Evolutionary conservation across 2,113 vertebrate species (phyloP).

Genomic region (Sander lucioperca): DNA sequence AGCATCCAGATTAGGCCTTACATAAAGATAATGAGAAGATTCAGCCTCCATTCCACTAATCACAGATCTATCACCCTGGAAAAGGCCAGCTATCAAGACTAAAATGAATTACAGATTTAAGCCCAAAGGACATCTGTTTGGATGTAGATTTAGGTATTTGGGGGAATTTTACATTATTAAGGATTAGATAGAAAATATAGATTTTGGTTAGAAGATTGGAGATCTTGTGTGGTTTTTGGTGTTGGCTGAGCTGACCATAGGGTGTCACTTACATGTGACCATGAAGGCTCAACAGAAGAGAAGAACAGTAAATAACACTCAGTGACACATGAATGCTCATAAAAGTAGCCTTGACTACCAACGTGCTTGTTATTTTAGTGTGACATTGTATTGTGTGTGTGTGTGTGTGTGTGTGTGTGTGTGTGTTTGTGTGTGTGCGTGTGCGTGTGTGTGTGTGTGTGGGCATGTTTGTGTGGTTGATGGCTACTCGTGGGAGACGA

Average conservation of each 20-base stretch:
- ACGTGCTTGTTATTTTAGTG: conserved; percentile 37
- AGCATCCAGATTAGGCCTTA: conserved; percentile 71
- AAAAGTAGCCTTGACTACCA: conserved; percentile 24
- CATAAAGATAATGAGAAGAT: conserved; percentile 82
- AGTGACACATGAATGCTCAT: conserved; percentile 38
- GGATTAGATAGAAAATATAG: conserved; percentile 50
- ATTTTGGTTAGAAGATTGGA: conserved; percentile 61
- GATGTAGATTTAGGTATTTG: conserved; percentile 63
- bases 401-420: conserved; percentile 37
- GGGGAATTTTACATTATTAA: conserved; percentile 48
- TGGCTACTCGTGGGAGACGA: conserved; percentile 26
- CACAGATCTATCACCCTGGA: conserved; percentile 64
- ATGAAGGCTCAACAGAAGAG: background rate
- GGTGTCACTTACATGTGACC: conserved; percentile 10
- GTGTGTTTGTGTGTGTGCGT: conserved; percentile 16
- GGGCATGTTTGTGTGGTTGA: conserved; percentile 33
- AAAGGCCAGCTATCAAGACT: conserved; percentile 62
- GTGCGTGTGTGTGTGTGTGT: conserved; percentile 34
- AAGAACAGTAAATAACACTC: conserved; percentile 31
- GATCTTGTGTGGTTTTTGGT: conserved; percentile 43
- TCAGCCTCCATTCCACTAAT: conserved; percentile 62
- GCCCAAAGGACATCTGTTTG: conserved; percentile 66
- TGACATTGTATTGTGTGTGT: conserved; percentile 26
- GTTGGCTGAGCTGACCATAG: background rate
- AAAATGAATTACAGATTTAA: conserved; percentile 76